Percentiles rank a stretch among this genome's conserved stretches.
phyloP scores from a whole-genome alignment of 2,888 invertebrate genomes.

The Nomada goodeniana region DNA sequence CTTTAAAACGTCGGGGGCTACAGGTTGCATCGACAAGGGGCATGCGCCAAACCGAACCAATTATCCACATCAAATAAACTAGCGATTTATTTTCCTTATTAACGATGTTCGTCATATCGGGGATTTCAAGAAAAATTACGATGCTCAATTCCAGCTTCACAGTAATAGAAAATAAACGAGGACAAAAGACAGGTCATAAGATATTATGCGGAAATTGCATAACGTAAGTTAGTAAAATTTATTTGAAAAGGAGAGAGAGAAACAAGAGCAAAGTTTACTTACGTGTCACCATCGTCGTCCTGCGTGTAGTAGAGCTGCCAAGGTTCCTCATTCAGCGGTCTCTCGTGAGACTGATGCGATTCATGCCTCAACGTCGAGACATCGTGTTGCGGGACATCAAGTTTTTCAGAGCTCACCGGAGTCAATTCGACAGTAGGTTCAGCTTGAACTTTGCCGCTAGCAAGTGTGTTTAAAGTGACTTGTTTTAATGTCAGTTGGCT shows the following conservation, averaged over 20 bases:
- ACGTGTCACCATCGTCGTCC: conserved; percentile 95
- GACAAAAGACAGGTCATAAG: not conserved
- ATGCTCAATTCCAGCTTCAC: not conserved
- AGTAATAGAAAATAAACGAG: not conserved
- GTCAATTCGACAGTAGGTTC: conserved; percentile 71
- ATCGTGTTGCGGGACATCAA: conserved; percentile 24
- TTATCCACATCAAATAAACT: conserved; percentile 15
- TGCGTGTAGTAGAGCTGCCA: conserved; percentile 90
- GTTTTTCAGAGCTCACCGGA: conserved; percentile 62
- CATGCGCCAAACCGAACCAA: conserved; percentile 16
- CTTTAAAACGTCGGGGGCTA: conserved; percentile 39
- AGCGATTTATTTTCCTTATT: conserved; percentile 6
- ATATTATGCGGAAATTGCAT: not conserved
- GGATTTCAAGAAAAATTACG: conserved; percentile 14
- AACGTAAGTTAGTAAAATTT: not conserved
- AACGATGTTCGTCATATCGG: not conserved
- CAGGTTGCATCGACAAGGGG: conserved; percentile 27
- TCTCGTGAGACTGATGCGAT: not conserved
- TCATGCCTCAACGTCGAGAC: conserved; percentile 4
- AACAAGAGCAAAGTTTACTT: conserved; percentile 85
- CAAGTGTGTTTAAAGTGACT: conserved; percentile 78
- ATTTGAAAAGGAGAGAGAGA: not conserved
- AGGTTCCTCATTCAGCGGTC: conserved; percentile 77
- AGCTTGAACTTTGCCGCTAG: conserved; percentile 63
- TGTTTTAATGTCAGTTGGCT: conserved; percentile 86